Evolutionary conservation across 1,140 invertebrate species (phyloP), one percentile per base, ranked within the genome.

Genomic region (Piezodorus guildinii): DNA sequence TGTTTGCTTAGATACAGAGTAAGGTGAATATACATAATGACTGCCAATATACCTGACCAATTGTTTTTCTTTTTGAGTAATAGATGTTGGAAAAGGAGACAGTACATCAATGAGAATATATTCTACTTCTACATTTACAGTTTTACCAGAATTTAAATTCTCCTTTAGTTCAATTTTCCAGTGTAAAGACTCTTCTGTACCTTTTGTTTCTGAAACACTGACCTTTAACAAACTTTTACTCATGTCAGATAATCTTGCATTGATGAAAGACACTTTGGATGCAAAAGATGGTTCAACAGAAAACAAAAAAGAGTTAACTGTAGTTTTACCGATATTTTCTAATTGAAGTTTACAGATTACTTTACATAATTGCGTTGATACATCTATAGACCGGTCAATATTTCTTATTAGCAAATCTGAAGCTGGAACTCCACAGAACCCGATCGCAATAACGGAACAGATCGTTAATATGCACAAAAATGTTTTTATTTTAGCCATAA

Each of bases 11-110:
- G 70, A 73, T 0, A 90, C 85, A 60, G 74, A 70, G 73, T 98
- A 98, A 1, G 91, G 90, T 0, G 87, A 85, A 71, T 84, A 95
- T 10, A 88, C 78, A 73, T 94, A 92, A 56, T 90, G 77, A 71
- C 88, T 94, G 34, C 91, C 93, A 62, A 76, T 81, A 71, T 88
- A 96, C 67, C 85, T 83, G 0, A 98, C 90, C 61, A 96, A 77
- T 74, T 98, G 96, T 69, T 94, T 94, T 71, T 98, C 94, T 67
- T 89, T 85, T 73, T 98, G 96, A 0, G 82, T 82, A 63, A 98
- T 96, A 70, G 86, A 79, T 17, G 83, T 83, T 1, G 96, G 96
- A 76, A 92, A 90, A 1, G 94, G 89, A 14, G 75, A 69, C 6
- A 96, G 74, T 27, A 83, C 79, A 71, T 93, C 87, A 0, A 85